phyloP scores from a whole-genome alignment of 1,140 invertebrate species.

The Nylanderia fulva region DNA sequence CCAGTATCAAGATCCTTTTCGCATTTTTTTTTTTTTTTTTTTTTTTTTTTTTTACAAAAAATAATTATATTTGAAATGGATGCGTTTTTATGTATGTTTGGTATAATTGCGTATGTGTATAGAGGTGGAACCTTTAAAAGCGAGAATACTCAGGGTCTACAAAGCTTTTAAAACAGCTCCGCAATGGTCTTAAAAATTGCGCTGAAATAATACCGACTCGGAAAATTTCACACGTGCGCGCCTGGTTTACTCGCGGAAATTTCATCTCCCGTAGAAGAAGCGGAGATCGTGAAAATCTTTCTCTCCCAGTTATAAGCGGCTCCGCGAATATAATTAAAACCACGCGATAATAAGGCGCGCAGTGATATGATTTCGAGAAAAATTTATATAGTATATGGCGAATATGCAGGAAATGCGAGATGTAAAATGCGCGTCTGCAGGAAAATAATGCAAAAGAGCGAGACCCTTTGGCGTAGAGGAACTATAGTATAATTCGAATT shows the following conservation, averaged over 20 bases:
- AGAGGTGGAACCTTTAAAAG: neutral
- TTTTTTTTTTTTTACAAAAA: no score
- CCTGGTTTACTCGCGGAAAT: constrained; percentile 22
- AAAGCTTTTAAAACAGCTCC: constrained; percentile 9
- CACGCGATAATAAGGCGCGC: constrained; percentile 41
- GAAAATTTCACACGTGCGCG: constrained; percentile 38
- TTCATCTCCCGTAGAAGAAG: constrained; percentile 22
- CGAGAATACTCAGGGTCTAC: neutral
- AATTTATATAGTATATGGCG: constrained; percentile 17
- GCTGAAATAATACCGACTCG: constrained; percentile 31
- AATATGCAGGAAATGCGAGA: neutral
- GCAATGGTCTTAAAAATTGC: neutral
- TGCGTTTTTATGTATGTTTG: neutral
- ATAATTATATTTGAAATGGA: neutral
- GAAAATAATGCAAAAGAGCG: constrained; percentile 20
- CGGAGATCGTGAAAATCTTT: constrained; percentile 27
- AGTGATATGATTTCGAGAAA: constrained; percentile 26
- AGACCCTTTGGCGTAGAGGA: no score
- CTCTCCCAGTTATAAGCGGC: constrained; percentile 33
- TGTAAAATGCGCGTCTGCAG: neutral
- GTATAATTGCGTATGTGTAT: neutral
- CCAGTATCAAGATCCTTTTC: neutral
- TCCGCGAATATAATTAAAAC: constrained; percentile 57
- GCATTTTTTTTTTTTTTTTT: no score
- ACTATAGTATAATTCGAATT: neutral